A percentile compares a stretch with the other conserved stretches of the same genome.
Evolutionary conservation across 2,888 invertebrate genomes (phyloP).

Genomic region (Tenthredo scrophulariae): DNA sequence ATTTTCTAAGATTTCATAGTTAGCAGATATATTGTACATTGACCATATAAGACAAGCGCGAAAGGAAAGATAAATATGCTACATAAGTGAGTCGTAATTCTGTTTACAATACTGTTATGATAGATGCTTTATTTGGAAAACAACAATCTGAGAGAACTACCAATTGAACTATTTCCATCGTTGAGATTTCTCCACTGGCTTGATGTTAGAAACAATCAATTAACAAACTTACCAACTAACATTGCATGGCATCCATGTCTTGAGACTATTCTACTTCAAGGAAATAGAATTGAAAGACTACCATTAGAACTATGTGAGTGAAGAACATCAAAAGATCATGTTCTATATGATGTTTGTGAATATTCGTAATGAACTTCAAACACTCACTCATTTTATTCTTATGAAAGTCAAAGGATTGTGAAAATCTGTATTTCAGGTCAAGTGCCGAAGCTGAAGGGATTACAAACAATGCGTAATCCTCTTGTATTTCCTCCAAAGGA

Average conservation of each 20-base stretch:
- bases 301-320: slow-evolving; percentile 83
- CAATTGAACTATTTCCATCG: slow-evolving; percentile 81
- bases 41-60: no score
- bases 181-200: slow-evolving; percentile 83
- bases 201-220: slow-evolving; percentile 83
- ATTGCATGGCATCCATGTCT: slow-evolving; percentile 81
- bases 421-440: slow-evolving; percentile 75
- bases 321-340: slow-evolving; percentile 3
- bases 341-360: slow-evolving; percentile 6
- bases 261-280: slow-evolving; percentile 83
- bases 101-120: slow-evolving; percentile 32
- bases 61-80: not conserved
- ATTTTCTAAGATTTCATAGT: no score
- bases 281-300: slow-evolving; percentile 81
- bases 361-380: not conserved
- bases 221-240: slow-evolving; percentile 80
- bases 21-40: no score
- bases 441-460: slow-evolving; percentile 81
- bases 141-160: slow-evolving; percentile 80
- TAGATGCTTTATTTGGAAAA: slow-evolving; percentile 81
- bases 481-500: slow-evolving; percentile 81
- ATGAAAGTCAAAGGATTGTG: not conserved
- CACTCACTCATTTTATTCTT: not conserved
- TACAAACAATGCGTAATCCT: slow-evolving; percentile 84
- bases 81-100: not conserved